A percentile compares a stretch with the other conserved stretches of the same genome.
Conservation (phyloP, 2,797 vertebrate species). For the Darevskia nairensis region DNA sequence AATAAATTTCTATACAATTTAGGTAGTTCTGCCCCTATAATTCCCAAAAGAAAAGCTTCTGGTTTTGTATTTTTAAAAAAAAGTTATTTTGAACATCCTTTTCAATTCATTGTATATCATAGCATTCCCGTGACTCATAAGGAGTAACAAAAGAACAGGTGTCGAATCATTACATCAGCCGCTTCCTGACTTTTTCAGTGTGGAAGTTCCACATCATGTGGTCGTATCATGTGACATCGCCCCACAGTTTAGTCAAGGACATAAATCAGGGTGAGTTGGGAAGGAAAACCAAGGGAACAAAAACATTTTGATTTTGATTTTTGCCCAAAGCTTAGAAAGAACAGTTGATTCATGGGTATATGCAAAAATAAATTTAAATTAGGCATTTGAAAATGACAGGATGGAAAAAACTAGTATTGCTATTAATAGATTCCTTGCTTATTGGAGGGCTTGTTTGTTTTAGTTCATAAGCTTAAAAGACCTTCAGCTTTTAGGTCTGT, state of each 20-base stretch:
- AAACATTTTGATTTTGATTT: not conserved
- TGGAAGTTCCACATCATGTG: not conserved
- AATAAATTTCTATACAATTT: too few relatives aligned
- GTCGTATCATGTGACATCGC: too few relatives aligned
- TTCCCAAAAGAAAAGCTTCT: too few relatives aligned
- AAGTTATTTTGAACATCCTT: too few relatives aligned
- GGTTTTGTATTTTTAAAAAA: too few relatives aligned
- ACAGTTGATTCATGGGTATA: not conserved
- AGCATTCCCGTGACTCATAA: not conserved
- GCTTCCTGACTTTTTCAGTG: not conserved
- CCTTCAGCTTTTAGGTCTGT: constrained; percentile 1
- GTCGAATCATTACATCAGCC: not conserved
- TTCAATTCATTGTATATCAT: too few relatives aligned
- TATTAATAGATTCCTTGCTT: constrained; percentile 24
- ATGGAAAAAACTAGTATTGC: not conserved
- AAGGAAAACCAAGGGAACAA: not conserved
- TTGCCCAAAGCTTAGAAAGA: not conserved
- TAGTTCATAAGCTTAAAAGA: constrained; percentile 39
- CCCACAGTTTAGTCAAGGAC: not conserved
- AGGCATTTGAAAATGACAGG: not conserved
- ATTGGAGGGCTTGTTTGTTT: constrained; percentile 27
- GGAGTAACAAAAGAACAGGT: not conserved
- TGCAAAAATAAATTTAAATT: not conserved
- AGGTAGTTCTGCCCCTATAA: too few relatives aligned
- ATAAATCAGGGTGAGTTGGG: too few relatives aligned